Conservation (phyloP, 2,797 vertebrate genomes). For the Poecilia wingei region DNA sequence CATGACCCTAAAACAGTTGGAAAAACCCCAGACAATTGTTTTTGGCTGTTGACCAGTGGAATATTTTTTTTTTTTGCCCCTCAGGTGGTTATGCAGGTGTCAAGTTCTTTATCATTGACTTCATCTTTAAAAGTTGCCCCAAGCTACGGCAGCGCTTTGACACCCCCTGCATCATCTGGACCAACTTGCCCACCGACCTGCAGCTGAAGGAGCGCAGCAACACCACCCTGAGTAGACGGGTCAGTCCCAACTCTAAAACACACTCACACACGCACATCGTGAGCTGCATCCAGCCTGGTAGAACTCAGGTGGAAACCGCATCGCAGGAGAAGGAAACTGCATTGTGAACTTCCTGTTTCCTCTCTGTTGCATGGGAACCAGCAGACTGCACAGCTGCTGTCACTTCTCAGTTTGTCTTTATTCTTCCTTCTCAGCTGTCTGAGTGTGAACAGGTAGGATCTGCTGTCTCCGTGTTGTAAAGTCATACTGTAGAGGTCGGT, state of each 20-base stretch:
- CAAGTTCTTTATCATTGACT: conserved; percentile 97
- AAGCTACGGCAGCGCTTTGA: conserved; percentile 92
- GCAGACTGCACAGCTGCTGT: conserved; percentile 25
- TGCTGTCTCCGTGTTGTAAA: conserved; percentile 47
- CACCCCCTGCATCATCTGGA: conserved; percentile 94
- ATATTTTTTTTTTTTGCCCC: neutral
- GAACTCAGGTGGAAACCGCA: neutral
- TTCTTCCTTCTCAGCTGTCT: conserved; percentile 88
- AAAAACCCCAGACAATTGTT: too few relatives aligned
- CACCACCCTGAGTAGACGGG: conserved; percentile 83
- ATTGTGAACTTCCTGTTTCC: neutral
- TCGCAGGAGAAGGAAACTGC: neutral
- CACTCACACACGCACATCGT: neutral
- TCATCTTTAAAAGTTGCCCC: conserved; percentile 94
- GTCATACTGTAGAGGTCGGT: conserved; percentile 24
- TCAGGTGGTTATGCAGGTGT: conserved; percentile 92
- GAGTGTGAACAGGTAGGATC: conserved; percentile 89
- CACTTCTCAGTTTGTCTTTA: conserved; percentile 51
- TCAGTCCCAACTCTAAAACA: conserved; percentile 63
- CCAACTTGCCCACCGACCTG: conserved; percentile 90
- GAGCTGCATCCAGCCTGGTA: neutral
- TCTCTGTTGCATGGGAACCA: neutral
- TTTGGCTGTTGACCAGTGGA: too few relatives aligned
- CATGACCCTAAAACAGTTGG: too few relatives aligned
- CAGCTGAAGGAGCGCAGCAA: conserved; percentile 93